Evolutionary conservation across 2,888 invertebrate species (phyloP).

Genomic region (Lasioglossum vierecki): DNA sequence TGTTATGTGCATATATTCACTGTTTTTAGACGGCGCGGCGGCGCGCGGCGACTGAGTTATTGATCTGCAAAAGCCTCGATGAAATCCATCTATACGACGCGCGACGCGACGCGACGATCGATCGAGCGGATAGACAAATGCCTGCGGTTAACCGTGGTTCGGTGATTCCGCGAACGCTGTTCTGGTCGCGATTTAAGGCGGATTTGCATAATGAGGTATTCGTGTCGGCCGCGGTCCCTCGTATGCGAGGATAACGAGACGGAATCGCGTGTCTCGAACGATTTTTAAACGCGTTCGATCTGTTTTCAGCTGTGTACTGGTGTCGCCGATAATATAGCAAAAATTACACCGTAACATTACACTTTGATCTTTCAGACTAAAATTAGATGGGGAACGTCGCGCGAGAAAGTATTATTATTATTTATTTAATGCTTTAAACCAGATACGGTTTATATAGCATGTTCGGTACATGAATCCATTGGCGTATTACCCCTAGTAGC

Average conservation of each 20-base stretch:
- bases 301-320: too few relatives aligned
- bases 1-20: not conserved
- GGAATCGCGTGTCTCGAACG: conserved; percentile 6
- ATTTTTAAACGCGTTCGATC: conserved; percentile 6
- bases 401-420: too few relatives aligned
- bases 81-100: not conserved
- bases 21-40: not conserved
- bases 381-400: not conserved
- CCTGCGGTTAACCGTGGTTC: conserved; percentile 48
- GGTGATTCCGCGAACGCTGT: conserved; percentile 25
- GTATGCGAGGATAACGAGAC: conserved; percentile 13
- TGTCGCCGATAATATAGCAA: not conserved
- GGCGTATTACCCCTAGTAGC: too few relatives aligned
- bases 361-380: not conserved
- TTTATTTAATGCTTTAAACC: too few relatives aligned
- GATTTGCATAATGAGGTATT: conserved; percentile 57
- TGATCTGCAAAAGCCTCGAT: conserved; percentile 24
- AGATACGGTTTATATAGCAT: too few relatives aligned
- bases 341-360: not conserved
- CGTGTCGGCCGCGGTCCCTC: conserved; percentile 30
- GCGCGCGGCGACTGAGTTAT: not conserved
- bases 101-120: conserved; percentile 8
- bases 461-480: too few relatives aligned
- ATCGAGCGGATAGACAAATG: conserved; percentile 24
- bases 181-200: conserved; percentile 47